phyloP scores from a whole-genome alignment of 2,888 invertebrate species.

The Aelia acuminata region DNA sequence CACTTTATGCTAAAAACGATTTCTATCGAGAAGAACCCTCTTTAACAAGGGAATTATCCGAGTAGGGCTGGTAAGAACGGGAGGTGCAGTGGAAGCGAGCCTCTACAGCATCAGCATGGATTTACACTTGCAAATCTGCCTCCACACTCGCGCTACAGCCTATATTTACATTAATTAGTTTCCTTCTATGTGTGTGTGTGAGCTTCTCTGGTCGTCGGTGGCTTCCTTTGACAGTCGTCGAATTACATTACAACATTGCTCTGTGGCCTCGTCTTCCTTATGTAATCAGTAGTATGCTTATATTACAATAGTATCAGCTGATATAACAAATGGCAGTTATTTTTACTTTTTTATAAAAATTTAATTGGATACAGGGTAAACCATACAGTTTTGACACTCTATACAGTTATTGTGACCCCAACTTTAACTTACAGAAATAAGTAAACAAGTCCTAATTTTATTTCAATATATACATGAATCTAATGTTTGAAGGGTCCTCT shows the following conservation, averaged over 20 bases:
- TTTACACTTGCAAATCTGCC: conserved; percentile 55
- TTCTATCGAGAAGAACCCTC: neutral
- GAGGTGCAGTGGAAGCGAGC: neutral
- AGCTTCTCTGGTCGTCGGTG: neutral
- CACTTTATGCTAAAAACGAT: neutral
- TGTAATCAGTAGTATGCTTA: neutral
- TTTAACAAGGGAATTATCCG: neutral
- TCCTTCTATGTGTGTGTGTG: conserved; percentile 1
- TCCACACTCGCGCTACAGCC: conserved; percentile 28
- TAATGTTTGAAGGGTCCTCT: too few relatives aligned
- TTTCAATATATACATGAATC: too few relatives aligned
- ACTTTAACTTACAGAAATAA: too few relatives aligned
- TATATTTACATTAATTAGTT: conserved; percentile 47
- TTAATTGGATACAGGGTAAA: too few relatives aligned
- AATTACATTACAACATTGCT: neutral
- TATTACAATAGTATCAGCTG: too few relatives aligned
- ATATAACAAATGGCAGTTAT: too few relatives aligned
- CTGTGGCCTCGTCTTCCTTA: neutral
- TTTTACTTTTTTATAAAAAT: too few relatives aligned
- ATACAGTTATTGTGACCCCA: too few relatives aligned
- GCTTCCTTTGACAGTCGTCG: conserved; percentile 10
- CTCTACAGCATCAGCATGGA: conserved; percentile 52
- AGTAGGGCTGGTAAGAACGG: neutral
- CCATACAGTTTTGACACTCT: too few relatives aligned
- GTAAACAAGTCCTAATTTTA: too few relatives aligned